A percentile compares a stretch with the other conserved stretches of the same genome.
Conservation (phyloP, 2,797 vertebrate genomes). For the Semotilus atromaculatus region DNA sequence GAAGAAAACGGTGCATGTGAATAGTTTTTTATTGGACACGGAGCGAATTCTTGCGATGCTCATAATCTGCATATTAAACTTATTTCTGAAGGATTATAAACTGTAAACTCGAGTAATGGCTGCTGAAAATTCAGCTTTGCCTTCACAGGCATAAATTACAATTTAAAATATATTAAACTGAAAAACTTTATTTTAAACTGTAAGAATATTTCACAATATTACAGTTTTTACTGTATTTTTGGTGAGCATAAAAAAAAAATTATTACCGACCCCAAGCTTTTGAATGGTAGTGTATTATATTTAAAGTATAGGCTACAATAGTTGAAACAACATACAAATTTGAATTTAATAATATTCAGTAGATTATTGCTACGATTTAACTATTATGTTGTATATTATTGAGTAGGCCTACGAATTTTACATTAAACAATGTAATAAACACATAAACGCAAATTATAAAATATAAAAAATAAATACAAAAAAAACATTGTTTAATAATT, state of each 20-base stretch:
- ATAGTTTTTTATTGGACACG: no score
- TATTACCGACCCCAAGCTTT: background rate
- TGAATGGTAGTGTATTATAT: background rate
- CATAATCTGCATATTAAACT: background rate
- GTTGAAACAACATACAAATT: background rate
- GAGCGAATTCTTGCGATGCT: no score
- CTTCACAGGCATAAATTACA: no score
- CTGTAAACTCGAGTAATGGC: background rate
- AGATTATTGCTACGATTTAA: background rate
- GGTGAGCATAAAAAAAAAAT: background rate
- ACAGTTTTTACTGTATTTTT: background rate
- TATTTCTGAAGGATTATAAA: background rate
- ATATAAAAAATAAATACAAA: background rate
- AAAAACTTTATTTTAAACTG: background rate
- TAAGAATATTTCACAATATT: background rate
- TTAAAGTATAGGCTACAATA: background rate
- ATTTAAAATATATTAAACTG: background rate
- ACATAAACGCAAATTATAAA: background rate
- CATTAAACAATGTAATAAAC: background rate
- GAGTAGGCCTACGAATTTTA: background rate
- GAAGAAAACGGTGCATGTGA: no score
- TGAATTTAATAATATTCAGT: background rate
- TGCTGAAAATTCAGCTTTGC: background rate
- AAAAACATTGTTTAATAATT: background rate
- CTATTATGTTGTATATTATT: background rate